A percentile compares a stretch with the other conserved stretches of the same genome.
Evolutionary conservation across 2,113 vertebrate species (phyloP).

Genomic region (Synchiropus splendidus): DNA sequence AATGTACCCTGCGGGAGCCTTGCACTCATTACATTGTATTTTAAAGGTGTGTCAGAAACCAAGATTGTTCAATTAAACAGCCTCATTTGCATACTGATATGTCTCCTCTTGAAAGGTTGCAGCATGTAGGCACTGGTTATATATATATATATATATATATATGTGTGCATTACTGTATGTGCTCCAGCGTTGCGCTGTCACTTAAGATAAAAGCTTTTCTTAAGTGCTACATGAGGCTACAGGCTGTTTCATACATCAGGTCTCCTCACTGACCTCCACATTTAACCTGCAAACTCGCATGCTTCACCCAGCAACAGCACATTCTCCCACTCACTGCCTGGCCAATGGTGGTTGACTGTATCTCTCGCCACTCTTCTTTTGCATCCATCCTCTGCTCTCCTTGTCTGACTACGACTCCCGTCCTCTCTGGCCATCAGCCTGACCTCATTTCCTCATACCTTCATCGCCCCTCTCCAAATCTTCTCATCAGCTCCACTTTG

Average conservation of each 20-base stretch:
- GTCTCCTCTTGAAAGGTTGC: too few species aligned
- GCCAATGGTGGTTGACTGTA: too few species aligned
- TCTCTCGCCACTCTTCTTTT: neutral
- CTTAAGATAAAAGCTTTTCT: constrained; percentile 14
- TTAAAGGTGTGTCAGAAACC: too few species aligned
- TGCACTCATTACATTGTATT: too few species aligned
- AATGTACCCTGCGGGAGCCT: too few species aligned
- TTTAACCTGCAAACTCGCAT: constrained; percentile 18
- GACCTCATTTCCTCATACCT: constrained; percentile 11
- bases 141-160: too few species aligned
- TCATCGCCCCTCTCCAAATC: constrained; percentile 5
- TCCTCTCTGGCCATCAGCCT: constrained; percentile 4
- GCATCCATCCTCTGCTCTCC: constrained; percentile 14
- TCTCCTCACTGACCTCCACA: constrained; percentile 30
- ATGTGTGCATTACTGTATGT: too few species aligned
- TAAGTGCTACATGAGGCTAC: constrained; percentile 12
- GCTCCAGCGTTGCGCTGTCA: neutral
- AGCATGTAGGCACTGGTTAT: too few species aligned
- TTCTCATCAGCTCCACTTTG: neutral
- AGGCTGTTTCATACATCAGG: constrained; percentile 13
- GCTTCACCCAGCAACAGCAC: constrained; percentile 51
- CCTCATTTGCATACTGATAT: too few species aligned
- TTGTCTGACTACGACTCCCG: constrained; percentile 13
- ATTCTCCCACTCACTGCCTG: neutral
- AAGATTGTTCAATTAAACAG: too few species aligned